phyloP scores from a whole-genome alignment of 2,113 vertebrate genomes.

The Syrrhaptes paradoxus region DNA sequence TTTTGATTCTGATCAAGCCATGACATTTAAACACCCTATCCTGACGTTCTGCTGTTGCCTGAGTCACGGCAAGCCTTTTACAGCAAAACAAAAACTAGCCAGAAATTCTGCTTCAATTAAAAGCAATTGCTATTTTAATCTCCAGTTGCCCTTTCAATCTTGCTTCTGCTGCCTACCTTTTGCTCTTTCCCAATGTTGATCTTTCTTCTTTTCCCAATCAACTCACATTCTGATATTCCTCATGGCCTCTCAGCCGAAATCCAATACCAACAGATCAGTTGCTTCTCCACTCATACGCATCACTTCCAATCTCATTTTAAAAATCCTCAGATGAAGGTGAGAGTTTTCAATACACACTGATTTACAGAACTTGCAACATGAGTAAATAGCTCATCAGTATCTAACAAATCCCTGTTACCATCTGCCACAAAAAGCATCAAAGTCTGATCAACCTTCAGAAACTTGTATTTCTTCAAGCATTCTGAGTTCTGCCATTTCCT shows the following conservation, averaged over 20 bases:
- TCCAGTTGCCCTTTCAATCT: not conserved
- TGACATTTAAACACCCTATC: not conserved
- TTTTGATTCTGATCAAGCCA: not conserved
- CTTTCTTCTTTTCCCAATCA: not conserved
- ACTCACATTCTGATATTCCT: not conserved
- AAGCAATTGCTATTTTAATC: slow-evolving; percentile 33
- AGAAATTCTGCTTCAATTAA: slow-evolving; percentile 25
- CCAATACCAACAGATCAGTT: not conserved
- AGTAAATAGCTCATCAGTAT: slow-evolving; percentile 55
- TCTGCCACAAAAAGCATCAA: slow-evolving; percentile 34
- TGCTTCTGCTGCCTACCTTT: not conserved
- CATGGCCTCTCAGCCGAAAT: not conserved
- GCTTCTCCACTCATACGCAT: not conserved
- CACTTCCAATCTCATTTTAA: slow-evolving; percentile 3
- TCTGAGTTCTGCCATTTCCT: not conserved
- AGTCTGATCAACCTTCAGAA: slow-evolving; percentile 27
- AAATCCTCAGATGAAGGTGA: not conserved
- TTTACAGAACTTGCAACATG: slow-evolving; percentile 32
- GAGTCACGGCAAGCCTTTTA: not conserved
- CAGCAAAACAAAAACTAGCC: not conserved
- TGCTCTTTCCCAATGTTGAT: not conserved
- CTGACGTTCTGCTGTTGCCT: not conserved
- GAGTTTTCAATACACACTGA: slow-evolving; percentile 36
- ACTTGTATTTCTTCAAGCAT: not conserved
- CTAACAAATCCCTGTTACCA: slow-evolving; percentile 19